Conservation (phyloP, 2,113 vertebrate genomes). For the Equus przewalskii region DNA sequence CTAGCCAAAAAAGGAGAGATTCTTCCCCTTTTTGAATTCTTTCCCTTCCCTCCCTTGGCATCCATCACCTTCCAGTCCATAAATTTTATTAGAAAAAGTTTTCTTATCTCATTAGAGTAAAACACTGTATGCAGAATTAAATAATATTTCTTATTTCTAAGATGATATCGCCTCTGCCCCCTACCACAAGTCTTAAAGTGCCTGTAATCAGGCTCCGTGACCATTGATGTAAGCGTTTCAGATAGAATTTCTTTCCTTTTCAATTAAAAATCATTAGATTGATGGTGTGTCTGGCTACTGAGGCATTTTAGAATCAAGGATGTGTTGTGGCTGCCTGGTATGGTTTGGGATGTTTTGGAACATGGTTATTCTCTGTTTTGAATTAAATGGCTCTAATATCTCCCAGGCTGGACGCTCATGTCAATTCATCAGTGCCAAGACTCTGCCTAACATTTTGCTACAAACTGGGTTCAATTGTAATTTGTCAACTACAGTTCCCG, state of each 20-base stretch:
- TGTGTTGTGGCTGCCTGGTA: background rate
- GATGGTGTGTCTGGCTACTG: background rate
- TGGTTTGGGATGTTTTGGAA: background rate
- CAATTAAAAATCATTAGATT: background rate
- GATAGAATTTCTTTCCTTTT: background rate
- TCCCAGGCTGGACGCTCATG: conserved; percentile 25
- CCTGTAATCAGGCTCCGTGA: background rate
- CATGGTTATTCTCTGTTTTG: background rate
- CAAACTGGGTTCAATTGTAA: conserved; percentile 61
- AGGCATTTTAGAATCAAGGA: background rate
- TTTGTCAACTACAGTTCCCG: conserved; percentile 71
- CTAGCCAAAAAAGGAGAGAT: background rate
- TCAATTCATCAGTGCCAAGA: conserved; percentile 73
- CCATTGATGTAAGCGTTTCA: background rate
- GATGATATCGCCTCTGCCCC: background rate
- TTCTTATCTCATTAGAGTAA: background rate
- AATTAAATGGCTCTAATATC: conserved; percentile 49
- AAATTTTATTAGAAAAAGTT: background rate
- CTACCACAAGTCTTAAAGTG: background rate
- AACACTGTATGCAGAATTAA: background rate
- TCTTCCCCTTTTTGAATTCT: background rate
- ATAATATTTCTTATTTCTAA: background rate
- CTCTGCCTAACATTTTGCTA: conserved; percentile 71
- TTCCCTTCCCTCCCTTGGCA: background rate
- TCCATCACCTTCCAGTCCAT: background rate